A percentile compares a stretch with the other conserved stretches of the same genome.
phyloP scores from a whole-genome alignment of 2,797 vertebrate genomes.

The Manis crassicaudata region DNA sequence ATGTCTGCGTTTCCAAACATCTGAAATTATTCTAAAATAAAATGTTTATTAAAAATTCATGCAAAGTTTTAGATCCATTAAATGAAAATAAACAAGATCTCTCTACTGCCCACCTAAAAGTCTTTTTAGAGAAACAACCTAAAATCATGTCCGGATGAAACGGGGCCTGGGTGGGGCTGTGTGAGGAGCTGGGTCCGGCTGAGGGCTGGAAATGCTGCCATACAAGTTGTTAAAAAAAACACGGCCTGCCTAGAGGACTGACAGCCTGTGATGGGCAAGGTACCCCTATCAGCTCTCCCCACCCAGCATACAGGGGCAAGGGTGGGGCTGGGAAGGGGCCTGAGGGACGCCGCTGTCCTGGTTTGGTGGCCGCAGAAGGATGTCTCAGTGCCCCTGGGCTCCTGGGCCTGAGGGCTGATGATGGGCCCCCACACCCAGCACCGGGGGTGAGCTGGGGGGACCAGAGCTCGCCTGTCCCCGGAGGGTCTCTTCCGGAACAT shows the following conservation, averaged over 20 bases:
- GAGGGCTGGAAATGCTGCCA: background rate
- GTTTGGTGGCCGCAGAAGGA: background rate
- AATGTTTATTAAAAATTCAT: slow-evolving; percentile 56
- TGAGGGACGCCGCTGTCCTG: background rate
- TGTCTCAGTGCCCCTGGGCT: background rate
- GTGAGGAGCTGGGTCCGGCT: too few relatives aligned
- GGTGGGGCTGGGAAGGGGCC: background rate
- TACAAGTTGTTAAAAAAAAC: too few relatives aligned
- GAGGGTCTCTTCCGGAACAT: too few relatives aligned
- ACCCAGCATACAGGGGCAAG: too few relatives aligned
- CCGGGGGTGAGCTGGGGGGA: background rate
- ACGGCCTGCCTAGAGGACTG: background rate
- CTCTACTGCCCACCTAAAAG: background rate
- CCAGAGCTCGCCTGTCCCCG: background rate
- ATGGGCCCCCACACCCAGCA: background rate
- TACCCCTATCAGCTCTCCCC: background rate
- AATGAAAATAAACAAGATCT: slow-evolving; percentile 30
- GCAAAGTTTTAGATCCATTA: background rate
- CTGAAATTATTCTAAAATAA: slow-evolving; percentile 50
- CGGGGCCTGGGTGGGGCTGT: rapidly evolving
- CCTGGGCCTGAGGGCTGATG: background rate
- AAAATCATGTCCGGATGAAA: background rate
- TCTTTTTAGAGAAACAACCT: background rate
- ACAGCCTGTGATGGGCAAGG: background rate
- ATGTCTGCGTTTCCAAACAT: background rate